phyloP scores from a whole-genome alignment of 1,140 invertebrate species.

The Piezodorus guildinii region DNA sequence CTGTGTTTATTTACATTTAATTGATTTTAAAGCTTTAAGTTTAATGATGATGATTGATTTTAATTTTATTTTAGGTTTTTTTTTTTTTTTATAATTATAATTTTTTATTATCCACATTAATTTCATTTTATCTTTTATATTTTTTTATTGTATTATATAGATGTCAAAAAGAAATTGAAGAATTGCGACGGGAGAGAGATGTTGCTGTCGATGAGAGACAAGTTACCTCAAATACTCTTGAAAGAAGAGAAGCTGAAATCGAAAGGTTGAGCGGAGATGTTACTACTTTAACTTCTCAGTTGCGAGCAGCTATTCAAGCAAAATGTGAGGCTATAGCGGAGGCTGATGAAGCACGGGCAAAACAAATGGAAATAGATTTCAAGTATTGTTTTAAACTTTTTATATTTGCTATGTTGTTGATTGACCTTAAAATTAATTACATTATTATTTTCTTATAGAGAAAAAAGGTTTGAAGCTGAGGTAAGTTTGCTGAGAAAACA shows the following conservation, averaged over 20 bases:
- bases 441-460: constrained; percentile 34
- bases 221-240: constrained; percentile 50
- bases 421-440: not conserved
- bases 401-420: not conserved
- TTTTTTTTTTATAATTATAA: no score
- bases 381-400: constrained; percentile 34
- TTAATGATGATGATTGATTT: no score
- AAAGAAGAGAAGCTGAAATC: constrained; percentile 54
- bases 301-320: constrained; percentile 52
- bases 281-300: constrained; percentile 45
- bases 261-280: constrained; percentile 53
- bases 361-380: constrained; percentile 62
- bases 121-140: no score
- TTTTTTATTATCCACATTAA: no score
- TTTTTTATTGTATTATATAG: constrained; percentile 24
- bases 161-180: constrained; percentile 41
- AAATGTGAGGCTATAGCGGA: constrained; percentile 73
- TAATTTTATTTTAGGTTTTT: no score
- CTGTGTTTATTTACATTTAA: no score
- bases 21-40: no score
- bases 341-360: constrained; percentile 65
- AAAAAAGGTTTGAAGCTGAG: constrained; percentile 73
- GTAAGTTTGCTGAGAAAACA: constrained; percentile 58
- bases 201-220: constrained; percentile 56
- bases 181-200: constrained; percentile 47